A percentile compares a stretch with the other conserved stretches of the same genome.
These are phyloP conservation scores for Pimpla rufipes DNA, from an alignment of 2,888 invertebrate species.

Conservation along the genomic window DNA sequence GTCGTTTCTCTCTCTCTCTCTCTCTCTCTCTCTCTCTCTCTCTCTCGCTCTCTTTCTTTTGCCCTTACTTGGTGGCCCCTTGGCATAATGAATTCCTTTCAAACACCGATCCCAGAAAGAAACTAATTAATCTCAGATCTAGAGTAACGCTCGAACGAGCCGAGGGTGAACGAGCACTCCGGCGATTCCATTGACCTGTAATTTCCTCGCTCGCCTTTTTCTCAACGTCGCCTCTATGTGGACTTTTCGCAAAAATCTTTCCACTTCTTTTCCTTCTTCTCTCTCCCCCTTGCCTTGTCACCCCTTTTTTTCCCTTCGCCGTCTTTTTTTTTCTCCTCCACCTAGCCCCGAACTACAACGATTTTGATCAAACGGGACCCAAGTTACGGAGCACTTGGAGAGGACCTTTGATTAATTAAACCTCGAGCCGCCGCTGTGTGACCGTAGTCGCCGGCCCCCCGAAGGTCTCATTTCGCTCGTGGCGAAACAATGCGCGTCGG, in stretches of 20 bases:
- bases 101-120: constrained; percentile 35
- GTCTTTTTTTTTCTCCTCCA: not conserved
- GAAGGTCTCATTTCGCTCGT: not conserved
- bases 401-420: constrained; percentile 53
- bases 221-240: not conserved
- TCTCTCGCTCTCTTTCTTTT: not conserved
- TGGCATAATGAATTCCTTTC: constrained; percentile 40
- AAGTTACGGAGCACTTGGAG: constrained; percentile 12
- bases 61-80: not conserved
- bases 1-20: not conserved
- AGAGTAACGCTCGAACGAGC: constrained; percentile 15
- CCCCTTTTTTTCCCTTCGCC: not conserved
- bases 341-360: not conserved
- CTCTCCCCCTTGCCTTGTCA: constrained; percentile 16
- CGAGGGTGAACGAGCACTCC: constrained; percentile 31
- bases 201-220: constrained; percentile 12
- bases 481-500: constrained; percentile 14
- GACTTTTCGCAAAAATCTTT: constrained; percentile 22
- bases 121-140: constrained; percentile 53
- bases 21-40: not conserved
- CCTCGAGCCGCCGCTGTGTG: not conserved
- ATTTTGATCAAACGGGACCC: constrained; percentile 36
- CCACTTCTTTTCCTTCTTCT: not conserved
- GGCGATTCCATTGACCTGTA: constrained; percentile 38
- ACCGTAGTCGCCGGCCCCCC: not conserved